A percentile compares a stretch with the other conserved stretches of the same genome.
phyloP scores from a whole-genome alignment of 1,140 invertebrate genomes.

The Ruditapes philippinarum region DNA sequence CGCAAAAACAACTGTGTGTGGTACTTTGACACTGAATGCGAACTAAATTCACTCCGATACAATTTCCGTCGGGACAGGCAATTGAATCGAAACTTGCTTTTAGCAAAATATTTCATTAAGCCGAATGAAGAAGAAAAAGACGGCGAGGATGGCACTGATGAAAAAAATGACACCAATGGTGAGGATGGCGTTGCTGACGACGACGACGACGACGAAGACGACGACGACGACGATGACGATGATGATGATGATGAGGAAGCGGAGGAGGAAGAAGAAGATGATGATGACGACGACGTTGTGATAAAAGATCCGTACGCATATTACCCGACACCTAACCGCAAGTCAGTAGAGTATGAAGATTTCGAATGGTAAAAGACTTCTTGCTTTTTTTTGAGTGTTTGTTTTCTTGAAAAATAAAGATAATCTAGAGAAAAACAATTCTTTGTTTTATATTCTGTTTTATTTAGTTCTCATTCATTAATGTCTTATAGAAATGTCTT shows the following conservation, averaged over 20 bases:
- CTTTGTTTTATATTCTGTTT: no score
- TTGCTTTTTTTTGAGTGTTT: no score
- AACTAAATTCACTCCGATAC: neutral
- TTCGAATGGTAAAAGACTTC: conserved; percentile 6
- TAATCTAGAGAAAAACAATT: no score
- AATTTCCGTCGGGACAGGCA: neutral
- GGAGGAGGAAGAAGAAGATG: neutral
- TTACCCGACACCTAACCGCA: neutral
- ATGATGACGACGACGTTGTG: neutral
- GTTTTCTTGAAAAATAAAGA: no score
- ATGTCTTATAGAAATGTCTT: no score
- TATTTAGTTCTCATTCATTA: no score
- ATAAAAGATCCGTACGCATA: neutral
- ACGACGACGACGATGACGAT: neutral
- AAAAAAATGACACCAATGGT: no score
- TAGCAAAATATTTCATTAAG: neutral
- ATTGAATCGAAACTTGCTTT: neutral
- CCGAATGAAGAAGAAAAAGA: neutral
- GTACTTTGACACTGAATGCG: neutral
- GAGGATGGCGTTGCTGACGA: no score
- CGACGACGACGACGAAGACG: neutral
- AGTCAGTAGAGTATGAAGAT: neutral
- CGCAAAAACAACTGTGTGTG: neutral
- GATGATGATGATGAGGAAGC: neutral
- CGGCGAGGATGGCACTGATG: neutral